Conservation (phyloP, 2,888 invertebrate species). For the Druceiella hillmani region DNA sequence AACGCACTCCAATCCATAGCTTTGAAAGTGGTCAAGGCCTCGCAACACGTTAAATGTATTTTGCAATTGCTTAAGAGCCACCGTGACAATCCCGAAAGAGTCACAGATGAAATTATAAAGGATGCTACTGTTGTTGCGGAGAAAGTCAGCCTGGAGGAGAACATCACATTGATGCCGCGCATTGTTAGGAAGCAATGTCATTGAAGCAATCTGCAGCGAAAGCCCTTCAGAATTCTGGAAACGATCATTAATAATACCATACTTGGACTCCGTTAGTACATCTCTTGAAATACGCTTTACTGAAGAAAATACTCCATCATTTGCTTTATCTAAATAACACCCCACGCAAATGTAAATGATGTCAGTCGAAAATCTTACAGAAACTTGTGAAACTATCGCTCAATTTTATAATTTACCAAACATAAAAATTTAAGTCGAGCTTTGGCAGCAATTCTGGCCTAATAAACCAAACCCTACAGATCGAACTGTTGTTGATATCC, state of each 20-base stretch:
- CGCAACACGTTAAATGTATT: slow-evolving; percentile 20
- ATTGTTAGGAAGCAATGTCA: slow-evolving; percentile 24
- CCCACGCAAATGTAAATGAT: too few species aligned
- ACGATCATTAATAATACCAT: slow-evolving; percentile 26
- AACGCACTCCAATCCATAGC: slow-evolving; percentile 25
- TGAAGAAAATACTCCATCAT: slow-evolving; percentile 16
- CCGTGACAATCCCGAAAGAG: slow-evolving; percentile 22
- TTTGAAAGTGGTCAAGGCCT: slow-evolving; percentile 21
- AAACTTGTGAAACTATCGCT: too few species aligned
- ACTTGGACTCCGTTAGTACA: slow-evolving; percentile 24
- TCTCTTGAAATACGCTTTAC: slow-evolving; percentile 20
- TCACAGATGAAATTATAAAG: slow-evolving; percentile 21
- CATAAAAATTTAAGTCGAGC: too few species aligned
- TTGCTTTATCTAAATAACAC: slow-evolving; percentile 12
- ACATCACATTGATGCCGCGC: too few species aligned
- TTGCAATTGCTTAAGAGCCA: slow-evolving; percentile 19
- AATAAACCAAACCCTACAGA: too few species aligned
- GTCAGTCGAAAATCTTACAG: too few species aligned
- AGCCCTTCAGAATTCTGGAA: slow-evolving; percentile 23
- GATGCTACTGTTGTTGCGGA: slow-evolving; percentile 23
- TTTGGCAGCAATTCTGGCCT: too few species aligned
- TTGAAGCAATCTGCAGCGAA: slow-evolving; percentile 25
- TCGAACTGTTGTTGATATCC: too few species aligned
- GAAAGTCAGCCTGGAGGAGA: slow-evolving; percentile 22
- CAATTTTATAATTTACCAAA: too few species aligned